These are phyloP conservation scores for Carcinoscorpius rotundicauda DNA, from an alignment of 1,140 invertebrate species.

Conservation along the genomic window DNA sequence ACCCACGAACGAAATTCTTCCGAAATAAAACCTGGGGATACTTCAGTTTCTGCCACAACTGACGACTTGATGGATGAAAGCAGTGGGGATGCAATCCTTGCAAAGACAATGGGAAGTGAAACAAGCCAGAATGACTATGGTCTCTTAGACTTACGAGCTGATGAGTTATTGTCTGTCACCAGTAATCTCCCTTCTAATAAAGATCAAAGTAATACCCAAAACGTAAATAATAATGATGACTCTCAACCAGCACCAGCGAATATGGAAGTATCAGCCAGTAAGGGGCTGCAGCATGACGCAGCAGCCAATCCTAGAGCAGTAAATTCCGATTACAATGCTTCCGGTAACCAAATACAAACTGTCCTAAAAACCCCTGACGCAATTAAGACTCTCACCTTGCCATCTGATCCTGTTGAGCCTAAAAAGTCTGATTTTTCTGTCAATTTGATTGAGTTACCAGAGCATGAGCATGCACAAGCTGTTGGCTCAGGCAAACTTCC, in stretches of 20 bases:
- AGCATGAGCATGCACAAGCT: not conserved
- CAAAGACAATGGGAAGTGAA: too few relatives aligned
- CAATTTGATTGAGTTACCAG: not conserved
- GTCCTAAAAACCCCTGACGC: not conserved
- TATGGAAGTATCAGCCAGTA: not conserved
- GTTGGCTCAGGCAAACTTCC: not conserved
- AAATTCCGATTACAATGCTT: not conserved
- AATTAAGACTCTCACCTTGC: not conserved
- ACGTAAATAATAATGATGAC: too few relatives aligned
- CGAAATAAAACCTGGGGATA: not conserved
- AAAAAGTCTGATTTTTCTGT: not conserved
- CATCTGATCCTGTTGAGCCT: not conserved
- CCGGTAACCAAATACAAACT: not conserved
- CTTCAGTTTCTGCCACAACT: not conserved
- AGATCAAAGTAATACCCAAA: too few relatives aligned
- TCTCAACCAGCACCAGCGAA: too few relatives aligned
- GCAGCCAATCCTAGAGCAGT: not conserved
- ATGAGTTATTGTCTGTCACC: too few relatives aligned
- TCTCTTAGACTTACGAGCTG: too few relatives aligned
- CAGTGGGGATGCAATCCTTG: constrained; percentile 10
- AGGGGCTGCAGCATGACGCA: not conserved
- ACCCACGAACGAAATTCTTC: not conserved
- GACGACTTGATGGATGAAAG: constrained; percentile 2
- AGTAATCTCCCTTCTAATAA: too few relatives aligned
- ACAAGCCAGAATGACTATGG: too few relatives aligned